These are phyloP conservation scores for Ardeotis arabs DNA, from an alignment of 2,113 vertebrate genomes.

Conservation along the genomic window DNA sequence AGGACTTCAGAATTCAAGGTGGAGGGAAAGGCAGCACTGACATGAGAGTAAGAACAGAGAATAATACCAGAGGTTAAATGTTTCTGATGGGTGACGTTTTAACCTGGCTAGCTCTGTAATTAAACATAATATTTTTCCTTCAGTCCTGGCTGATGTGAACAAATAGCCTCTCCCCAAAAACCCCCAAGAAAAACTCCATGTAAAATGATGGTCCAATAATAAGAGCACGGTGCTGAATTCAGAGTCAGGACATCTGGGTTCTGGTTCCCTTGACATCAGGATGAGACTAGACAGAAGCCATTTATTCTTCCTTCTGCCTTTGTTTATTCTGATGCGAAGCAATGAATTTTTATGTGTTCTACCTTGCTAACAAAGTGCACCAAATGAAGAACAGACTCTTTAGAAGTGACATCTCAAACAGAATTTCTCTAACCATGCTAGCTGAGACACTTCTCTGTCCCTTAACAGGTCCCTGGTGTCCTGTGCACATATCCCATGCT, in stretches of 20 bases:
- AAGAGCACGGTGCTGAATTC: not conserved
- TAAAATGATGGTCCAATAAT: not conserved
- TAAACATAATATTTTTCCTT: not conserved
- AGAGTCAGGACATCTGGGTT: not conserved
- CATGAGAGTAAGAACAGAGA: not conserved
- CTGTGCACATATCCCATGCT: rapidly evolving
- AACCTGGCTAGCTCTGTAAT: not conserved
- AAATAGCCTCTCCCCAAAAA: not conserved
- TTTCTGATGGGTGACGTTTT: not conserved
- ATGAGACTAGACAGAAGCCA: not conserved
- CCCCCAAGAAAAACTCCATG: not conserved
- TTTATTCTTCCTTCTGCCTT: not conserved
- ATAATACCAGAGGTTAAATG: not conserved
- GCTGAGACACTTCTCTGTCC: not conserved
- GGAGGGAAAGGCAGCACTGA: not conserved
- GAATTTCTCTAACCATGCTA: not conserved
- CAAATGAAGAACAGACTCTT: not conserved
- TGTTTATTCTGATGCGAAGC: not conserved
- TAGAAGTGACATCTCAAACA: not conserved
- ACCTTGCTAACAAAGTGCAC: not conserved
- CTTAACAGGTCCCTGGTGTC: not conserved
- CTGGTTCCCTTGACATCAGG: not conserved
- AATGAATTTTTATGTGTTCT: conserved; percentile 19
- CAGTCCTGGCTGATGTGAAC: not conserved
- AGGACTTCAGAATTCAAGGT: not conserved